A percentile compares a stretch with the other conserved stretches of the same genome.
These are phyloP conservation scores for Clarias fuscus DNA, from an alignment of 2,797 vertebrate species.

Conservation along the genomic window DNA sequence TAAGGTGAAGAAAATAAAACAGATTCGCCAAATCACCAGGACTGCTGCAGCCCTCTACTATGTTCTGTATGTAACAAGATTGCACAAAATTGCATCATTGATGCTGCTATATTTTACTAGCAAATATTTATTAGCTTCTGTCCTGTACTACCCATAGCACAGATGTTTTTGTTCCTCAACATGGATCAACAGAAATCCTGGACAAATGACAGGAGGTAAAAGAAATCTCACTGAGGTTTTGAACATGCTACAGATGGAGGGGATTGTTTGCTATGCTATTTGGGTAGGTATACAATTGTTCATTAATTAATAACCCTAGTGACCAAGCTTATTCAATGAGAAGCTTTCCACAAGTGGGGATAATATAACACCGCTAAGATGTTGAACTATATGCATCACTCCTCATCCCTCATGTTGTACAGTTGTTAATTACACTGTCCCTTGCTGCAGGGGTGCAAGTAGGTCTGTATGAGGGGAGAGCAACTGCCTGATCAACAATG, in stretches of 20 bases:
- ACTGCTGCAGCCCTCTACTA: constrained; percentile 67
- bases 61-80: constrained; percentile 73
- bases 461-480: too few relatives aligned
- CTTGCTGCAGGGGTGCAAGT: too few relatives aligned
- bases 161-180: constrained; percentile 68
- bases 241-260: constrained; percentile 63
- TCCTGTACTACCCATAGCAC: constrained; percentile 63
- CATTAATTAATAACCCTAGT: background rate
- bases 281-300: constrained; percentile 66
- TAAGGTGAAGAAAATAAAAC: too few relatives aligned
- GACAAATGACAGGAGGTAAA: constrained; percentile 45
- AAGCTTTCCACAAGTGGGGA: too few relatives aligned
- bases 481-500: too few relatives aligned
- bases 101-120: background rate
- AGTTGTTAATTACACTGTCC: too few relatives aligned
- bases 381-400: too few relatives aligned
- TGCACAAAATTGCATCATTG: background rate
- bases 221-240: constrained; percentile 66
- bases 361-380: too few relatives aligned
- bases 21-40: too few relatives aligned
- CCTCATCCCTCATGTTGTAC: too few relatives aligned
- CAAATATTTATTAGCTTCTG: background rate
- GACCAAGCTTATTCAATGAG: too few relatives aligned
- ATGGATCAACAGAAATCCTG: constrained; percentile 72
- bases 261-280: constrained; percentile 72